Conservation (phyloP, 2,888 invertebrate species). For the Lysandra bellargus region DNA sequence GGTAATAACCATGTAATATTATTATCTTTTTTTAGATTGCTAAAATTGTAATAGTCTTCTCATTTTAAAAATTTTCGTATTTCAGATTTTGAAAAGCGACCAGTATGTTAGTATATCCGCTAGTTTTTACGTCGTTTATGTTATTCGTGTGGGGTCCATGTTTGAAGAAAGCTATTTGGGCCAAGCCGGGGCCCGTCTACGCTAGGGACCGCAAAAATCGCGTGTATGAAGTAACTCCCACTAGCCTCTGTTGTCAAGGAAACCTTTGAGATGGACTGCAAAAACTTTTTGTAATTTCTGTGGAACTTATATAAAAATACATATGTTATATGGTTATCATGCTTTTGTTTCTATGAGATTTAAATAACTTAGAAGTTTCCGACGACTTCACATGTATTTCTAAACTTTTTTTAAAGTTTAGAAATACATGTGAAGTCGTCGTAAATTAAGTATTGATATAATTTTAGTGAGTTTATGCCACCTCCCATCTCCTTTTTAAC, state of each 20-base stretch:
- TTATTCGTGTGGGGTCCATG: slow-evolving; percentile 59
- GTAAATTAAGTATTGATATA: too few relatives aligned
- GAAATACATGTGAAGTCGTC: too few relatives aligned
- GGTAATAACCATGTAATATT: not conserved
- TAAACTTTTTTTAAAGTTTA: too few relatives aligned
- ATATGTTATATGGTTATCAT: too few relatives aligned
- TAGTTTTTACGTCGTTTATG: slow-evolving; percentile 48
- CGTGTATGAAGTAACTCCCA: slow-evolving; percentile 54
- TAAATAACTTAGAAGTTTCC: too few relatives aligned
- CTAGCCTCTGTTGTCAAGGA: slow-evolving; percentile 52
- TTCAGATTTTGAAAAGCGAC: not conserved
- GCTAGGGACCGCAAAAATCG: slow-evolving; percentile 60
- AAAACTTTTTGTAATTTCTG: too few relatives aligned
- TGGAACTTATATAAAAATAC: too few relatives aligned
- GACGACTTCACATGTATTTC: too few relatives aligned
- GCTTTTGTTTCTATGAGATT: too few relatives aligned
- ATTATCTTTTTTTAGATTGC: too few relatives aligned
- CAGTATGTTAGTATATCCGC: slow-evolving; percentile 47
- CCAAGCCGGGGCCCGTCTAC: slow-evolving; percentile 51
- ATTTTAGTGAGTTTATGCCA: too few relatives aligned
- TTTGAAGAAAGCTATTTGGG: slow-evolving; percentile 51
- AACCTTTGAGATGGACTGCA: not conserved
- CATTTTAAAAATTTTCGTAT: not conserved
- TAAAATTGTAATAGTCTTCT: not conserved
- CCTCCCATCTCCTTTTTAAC: not conserved